phyloP scores from a whole-genome alignment of 2,888 invertebrate genomes.

The Pseudanteris insignis region DNA sequence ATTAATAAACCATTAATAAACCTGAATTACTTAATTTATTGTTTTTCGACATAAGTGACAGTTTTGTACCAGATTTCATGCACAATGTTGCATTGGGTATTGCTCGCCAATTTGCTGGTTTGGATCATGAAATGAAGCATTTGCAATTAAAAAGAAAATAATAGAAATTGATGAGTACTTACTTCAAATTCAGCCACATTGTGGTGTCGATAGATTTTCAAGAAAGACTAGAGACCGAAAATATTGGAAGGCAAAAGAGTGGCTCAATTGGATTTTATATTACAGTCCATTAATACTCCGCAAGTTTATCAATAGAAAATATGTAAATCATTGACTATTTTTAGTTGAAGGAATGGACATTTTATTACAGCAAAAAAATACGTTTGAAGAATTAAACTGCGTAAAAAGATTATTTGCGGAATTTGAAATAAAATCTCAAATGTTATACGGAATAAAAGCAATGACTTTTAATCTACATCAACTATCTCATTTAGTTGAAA shows the following conservation, averaged over 20 bases:
- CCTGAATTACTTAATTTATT: conserved; percentile 18
- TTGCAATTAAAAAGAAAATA: conserved; percentile 8
- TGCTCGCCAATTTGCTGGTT: conserved; percentile 17
- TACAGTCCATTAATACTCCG: not conserved
- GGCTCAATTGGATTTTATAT: conserved; percentile 11
- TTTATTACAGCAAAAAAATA: conserved; percentile 6
- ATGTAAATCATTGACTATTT: conserved; percentile 11
- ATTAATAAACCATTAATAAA: conserved; percentile 3
- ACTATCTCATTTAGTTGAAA: not conserved
- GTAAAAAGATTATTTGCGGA: not conserved
- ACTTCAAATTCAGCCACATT: conserved; percentile 4
- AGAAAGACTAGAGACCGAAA: not conserved
- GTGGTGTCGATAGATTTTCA: conserved; percentile 7
- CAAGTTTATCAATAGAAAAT: conserved; percentile 1
- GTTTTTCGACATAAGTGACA: conserved; percentile 28
- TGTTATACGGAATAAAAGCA: not conserved
- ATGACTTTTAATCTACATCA: conserved; percentile 6
- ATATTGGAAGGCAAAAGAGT: conserved; percentile 16
- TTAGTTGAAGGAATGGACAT: conserved; percentile 10
- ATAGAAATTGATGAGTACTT: conserved; percentile 4
- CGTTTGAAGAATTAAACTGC: not conserved
- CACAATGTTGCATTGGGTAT: conserved; percentile 32
- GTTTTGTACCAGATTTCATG: conserved; percentile 38
- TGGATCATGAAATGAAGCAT: not conserved
- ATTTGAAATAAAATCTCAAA: not conserved